Conservation (phyloP, 1,140 invertebrate genomes). For the Drosophila nasuta region DNA sequence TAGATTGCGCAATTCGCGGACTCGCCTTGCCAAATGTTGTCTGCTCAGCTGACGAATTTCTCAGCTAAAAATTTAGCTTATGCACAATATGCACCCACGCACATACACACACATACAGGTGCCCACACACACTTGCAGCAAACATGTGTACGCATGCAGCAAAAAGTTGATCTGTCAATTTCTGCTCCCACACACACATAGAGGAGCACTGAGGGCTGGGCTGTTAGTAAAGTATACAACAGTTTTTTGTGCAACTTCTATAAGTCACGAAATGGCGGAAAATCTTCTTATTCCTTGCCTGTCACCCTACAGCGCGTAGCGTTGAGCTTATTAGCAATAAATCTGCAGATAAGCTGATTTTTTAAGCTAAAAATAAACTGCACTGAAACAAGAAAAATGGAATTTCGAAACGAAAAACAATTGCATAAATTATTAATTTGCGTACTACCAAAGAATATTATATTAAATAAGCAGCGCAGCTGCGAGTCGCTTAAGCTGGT, state of each 20-base stretch:
- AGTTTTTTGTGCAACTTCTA: slow-evolving; percentile 35
- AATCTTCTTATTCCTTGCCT: slow-evolving; percentile 31
- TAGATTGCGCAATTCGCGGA: not conserved
- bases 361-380: not conserved
- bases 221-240: slow-evolving; percentile 22
- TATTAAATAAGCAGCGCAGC: slow-evolving; percentile 2
- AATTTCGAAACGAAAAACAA: not conserved
- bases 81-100: slow-evolving; percentile 49
- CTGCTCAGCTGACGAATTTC: slow-evolving; percentile 72
- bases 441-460: not conserved
- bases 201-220: slow-evolving; percentile 7
- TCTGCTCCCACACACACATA: slow-evolving; percentile 41
- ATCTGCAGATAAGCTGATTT: not conserved
- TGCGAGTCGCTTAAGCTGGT: not conserved
- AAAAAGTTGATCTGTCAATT: slow-evolving; percentile 76
- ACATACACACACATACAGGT: not conserved
- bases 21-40: slow-evolving; percentile 54
- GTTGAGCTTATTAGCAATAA: not conserved
- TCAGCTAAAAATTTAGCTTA: slow-evolving; percentile 41
- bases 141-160: slow-evolving; percentile 32
- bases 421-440: not conserved
- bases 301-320: not conserved
- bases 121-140: slow-evolving; percentile 1
- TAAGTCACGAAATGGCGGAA: slow-evolving; percentile 43
- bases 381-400: not conserved